Evolutionary conservation across 2,797 vertebrate genomes (phyloP).

Genomic region (Botia almorhae): DNA sequence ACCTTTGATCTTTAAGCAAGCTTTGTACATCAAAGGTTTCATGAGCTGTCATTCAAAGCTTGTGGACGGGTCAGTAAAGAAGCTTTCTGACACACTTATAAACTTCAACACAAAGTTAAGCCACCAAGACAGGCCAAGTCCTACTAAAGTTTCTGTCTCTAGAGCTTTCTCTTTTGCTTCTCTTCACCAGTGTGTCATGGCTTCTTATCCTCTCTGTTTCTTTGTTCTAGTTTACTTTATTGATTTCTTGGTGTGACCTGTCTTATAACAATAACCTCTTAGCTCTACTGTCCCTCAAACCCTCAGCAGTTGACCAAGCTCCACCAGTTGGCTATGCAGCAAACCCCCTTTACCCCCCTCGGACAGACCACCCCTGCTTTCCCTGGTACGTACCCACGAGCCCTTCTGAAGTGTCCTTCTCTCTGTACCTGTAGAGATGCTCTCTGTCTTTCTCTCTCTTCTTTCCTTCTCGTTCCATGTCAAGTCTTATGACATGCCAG

Average conservation of each 20-base stretch:
- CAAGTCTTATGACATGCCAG: constrained; percentile 71
- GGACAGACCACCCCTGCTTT: constrained; percentile 98
- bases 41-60: not conserved
- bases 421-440: constrained; percentile 87
- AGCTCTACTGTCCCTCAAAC: constrained; percentile 98
- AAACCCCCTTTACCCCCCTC: constrained; percentile 96
- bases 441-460: constrained; percentile 71
- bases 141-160: constrained; percentile 68
- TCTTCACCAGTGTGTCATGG: constrained; percentile 83
- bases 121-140: constrained; percentile 82
- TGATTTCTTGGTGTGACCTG: constrained; percentile 89
- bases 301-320: constrained; percentile 98
- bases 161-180: constrained; percentile 67
- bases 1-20: not conserved
- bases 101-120: not conserved
- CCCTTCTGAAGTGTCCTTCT: constrained; percentile 90
- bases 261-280: constrained; percentile 96
- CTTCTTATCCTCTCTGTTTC: constrained; percentile 82
- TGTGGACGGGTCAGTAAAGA: not conserved
- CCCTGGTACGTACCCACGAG: constrained; percentile 93
- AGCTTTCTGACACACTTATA: not conserved
- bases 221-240: constrained; percentile 82
- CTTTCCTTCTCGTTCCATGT: constrained; percentile 71
- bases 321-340: constrained; percentile 98
- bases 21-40: too few species aligned